Evolutionary conservation across 2,113 vertebrate species (phyloP).

Genomic region (Hydrolagus affinis): DNA sequence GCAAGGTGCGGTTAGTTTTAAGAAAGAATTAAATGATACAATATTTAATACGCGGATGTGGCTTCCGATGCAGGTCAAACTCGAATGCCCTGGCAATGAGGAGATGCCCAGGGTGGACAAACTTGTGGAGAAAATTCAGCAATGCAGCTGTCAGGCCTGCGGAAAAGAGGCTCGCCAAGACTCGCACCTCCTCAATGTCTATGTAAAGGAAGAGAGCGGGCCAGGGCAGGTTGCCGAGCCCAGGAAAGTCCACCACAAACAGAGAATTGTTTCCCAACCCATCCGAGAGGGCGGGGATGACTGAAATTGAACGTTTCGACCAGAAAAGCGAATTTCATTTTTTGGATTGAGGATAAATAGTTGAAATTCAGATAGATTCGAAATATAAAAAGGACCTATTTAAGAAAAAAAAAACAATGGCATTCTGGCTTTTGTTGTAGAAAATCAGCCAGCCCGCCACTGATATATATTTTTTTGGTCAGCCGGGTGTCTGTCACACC

Average conservation of each 20-base stretch:
- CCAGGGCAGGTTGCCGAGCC: conserved; percentile 41
- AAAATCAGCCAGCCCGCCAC: conserved; percentile 1
- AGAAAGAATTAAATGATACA: background rate
- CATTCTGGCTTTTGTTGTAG: conserved; percentile 20
- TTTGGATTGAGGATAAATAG: background rate
- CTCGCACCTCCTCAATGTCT: conserved; percentile 76
- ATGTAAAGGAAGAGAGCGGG: conserved; percentile 66
- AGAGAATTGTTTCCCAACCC: background rate
- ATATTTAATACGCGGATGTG: background rate
- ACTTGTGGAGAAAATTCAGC: conserved; percentile 87
- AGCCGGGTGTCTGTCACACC: too few relatives aligned
- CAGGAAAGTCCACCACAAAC: background rate
- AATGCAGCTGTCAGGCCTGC: conserved; percentile 93
- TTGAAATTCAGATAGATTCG: background rate
- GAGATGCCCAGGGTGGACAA: conserved; percentile 84
- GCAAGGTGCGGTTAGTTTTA: too few relatives aligned
- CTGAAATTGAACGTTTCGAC: background rate
- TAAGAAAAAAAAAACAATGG: background rate
- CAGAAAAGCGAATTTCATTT: background rate
- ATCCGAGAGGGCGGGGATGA: background rate
- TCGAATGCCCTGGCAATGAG: conserved; percentile 78
- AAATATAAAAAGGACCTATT: conserved; percentile 9
- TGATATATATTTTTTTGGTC: background rate
- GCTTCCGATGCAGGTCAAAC: conserved; percentile 63
- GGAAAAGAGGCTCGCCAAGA: conserved; percentile 80